phyloP scores from a whole-genome alignment of 2,888 invertebrate species.

The Caenorhabditis sp. region DNA sequence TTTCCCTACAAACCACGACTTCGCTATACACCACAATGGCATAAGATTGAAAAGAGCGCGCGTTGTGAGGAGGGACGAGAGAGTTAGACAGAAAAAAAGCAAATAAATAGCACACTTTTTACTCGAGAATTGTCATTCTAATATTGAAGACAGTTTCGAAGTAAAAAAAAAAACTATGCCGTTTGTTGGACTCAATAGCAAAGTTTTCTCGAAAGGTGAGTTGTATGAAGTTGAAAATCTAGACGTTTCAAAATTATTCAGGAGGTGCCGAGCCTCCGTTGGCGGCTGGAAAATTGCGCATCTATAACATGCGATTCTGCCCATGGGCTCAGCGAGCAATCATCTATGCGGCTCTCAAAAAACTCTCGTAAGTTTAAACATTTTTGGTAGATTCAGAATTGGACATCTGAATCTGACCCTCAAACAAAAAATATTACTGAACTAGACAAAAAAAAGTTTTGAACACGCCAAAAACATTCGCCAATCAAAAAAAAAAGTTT shows the following conservation, averaged over 20 bases:
- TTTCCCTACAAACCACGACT: too few species aligned
- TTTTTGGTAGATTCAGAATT: too few species aligned
- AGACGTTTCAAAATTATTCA: background rate
- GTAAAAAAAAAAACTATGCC: background rate
- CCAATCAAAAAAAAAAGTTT: too few species aligned
- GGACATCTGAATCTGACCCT: too few species aligned
- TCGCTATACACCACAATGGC: too few species aligned
- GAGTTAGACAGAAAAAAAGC: background rate
- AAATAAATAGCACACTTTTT: background rate
- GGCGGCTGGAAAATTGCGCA: constrained; percentile 76
- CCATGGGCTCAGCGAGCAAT: constrained; percentile 83
- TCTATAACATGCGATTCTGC: constrained; percentile 86
- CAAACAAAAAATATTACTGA: too few species aligned
- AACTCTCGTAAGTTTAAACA: constrained; percentile 71
- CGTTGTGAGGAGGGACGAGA: background rate
- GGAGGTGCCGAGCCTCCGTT: constrained; percentile 33
- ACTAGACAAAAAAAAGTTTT: too few species aligned
- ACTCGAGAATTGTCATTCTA: background rate
- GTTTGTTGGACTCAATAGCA: background rate
- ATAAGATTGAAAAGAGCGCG: too few species aligned
- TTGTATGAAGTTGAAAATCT: too few species aligned
- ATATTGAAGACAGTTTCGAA: background rate
- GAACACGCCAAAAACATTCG: too few species aligned
- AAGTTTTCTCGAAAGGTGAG: background rate
- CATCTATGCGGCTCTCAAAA: constrained; percentile 77